Evolutionary conservation across 2,888 invertebrate genomes (phyloP).

Genomic region (Philonicus albiceps): DNA sequence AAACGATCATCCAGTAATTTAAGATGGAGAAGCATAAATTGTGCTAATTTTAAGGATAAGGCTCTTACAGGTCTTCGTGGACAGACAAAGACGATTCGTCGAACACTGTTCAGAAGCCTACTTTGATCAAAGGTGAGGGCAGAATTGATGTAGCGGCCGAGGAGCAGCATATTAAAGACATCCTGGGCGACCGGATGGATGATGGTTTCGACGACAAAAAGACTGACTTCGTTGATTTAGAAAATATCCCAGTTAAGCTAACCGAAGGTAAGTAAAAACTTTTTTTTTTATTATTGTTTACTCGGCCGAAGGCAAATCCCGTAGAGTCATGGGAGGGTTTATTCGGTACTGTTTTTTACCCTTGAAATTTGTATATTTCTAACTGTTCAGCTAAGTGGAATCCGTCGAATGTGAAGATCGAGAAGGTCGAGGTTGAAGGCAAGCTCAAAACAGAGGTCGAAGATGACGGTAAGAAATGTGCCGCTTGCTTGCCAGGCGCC

Average conservation of each 20-base stretch:
- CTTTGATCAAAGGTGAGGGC: slow-evolving; percentile 54
- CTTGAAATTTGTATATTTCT: background rate
- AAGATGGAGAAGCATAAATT: background rate
- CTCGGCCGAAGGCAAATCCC: background rate
- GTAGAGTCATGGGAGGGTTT: background rate
- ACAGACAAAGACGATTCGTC: slow-evolving; percentile 50
- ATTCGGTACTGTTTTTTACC: background rate
- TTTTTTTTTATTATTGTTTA: background rate
- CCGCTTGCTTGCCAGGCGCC: background rate
- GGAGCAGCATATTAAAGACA: slow-evolving; percentile 54
- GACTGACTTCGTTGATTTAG: slow-evolving; percentile 57
- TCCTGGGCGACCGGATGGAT: slow-evolving; percentile 59
- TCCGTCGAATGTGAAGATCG: slow-evolving; percentile 12
- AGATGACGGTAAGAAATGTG: slow-evolving; percentile 34
- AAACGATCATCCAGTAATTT: slow-evolving; percentile 50
- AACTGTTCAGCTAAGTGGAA: slow-evolving; percentile 41
- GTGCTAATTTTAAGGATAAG: background rate
- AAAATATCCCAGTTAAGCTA: slow-evolving; percentile 57
- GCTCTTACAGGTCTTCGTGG: slow-evolving; percentile 20
- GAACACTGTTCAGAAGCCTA: slow-evolving; percentile 53
- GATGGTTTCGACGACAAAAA: slow-evolving; percentile 55
- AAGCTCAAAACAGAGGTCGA: slow-evolving; percentile 38
- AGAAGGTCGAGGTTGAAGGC: background rate
- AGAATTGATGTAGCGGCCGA: slow-evolving; percentile 57
- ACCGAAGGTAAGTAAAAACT: slow-evolving; percentile 54